These are phyloP conservation scores for Macrostomum cliftonense DNA, from an alignment of 2,888 invertebrate species.

Conservation along the genomic window DNA sequence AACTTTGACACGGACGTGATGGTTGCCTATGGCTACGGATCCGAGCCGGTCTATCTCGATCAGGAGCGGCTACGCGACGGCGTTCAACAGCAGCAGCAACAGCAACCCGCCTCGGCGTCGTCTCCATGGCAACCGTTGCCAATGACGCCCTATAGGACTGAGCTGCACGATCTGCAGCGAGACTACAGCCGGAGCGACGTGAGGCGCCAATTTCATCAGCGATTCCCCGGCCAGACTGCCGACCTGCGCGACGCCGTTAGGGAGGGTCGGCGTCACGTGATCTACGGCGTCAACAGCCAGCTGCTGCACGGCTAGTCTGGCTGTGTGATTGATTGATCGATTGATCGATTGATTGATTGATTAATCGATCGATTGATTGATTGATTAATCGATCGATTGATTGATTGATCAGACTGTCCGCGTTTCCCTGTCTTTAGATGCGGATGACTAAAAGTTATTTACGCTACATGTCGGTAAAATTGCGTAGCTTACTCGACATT, in stretches of 20 bases:
- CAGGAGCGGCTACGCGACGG: background rate
- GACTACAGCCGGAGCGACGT: conserved; percentile 24
- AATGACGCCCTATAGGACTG: conserved; percentile 13
- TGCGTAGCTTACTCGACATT: no score
- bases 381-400: no score
- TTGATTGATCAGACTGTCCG: no score
- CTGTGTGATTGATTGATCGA: no score
- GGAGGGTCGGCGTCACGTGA: conserved; percentile 26
- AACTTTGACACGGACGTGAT: conserved; percentile 2
- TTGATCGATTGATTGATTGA: no score
- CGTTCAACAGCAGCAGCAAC: no score
- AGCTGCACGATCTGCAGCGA: conserved; percentile 24
- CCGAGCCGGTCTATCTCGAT: background rate
- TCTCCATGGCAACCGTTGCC: conserved; percentile 19
- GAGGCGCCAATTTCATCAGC: conserved; percentile 20
- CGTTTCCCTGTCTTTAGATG: no score
- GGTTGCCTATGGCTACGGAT: background rate
- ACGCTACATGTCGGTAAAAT: no score
- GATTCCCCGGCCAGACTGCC: conserved; percentile 24
- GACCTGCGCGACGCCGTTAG: conserved; percentile 26
- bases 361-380: no score
- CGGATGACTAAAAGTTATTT: no score
- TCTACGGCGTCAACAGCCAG: conserved; percentile 26
- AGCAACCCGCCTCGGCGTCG: background rate
- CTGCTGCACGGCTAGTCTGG: conserved; percentile 19